These are phyloP conservation scores for Sphaerophoria rueppellii DNA, from an alignment of 2,888 invertebrate genomes.

Conservation along the genomic window DNA sequence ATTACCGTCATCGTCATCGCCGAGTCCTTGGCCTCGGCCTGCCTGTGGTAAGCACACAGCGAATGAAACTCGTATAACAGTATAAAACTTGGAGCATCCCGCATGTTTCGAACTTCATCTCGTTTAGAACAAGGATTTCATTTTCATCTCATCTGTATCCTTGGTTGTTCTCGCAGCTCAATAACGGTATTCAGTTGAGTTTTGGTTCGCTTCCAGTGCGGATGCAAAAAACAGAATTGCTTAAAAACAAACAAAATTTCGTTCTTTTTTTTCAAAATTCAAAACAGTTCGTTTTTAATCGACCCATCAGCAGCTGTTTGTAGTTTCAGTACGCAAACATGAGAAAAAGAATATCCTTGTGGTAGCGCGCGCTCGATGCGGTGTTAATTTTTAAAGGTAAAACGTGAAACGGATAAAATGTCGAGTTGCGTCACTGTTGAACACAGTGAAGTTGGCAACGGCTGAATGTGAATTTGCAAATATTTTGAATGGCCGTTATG, in stretches of 20 bases:
- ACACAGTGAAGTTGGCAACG: constrained; percentile 16
- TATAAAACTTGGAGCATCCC: constrained; percentile 21
- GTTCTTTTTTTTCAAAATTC: neutral
- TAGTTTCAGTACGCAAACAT: neutral
- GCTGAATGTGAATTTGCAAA: constrained; percentile 2
- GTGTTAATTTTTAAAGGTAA: neutral
- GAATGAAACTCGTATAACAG: constrained; percentile 15
- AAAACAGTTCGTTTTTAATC: neutral
- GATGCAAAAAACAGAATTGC: constrained; percentile 32
- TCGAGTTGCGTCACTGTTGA: constrained; percentile 14
- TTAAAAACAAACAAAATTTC: neutral
- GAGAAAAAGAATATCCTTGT: constrained; percentile 15
- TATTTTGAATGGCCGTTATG: constrained; percentile 5
- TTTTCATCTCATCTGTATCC: constrained; percentile 4
- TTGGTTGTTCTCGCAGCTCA: constrained; percentile 20
- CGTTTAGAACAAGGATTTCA: constrained; percentile 20
- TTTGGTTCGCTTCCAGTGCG: constrained; percentile 48
- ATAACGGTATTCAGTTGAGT: constrained; percentile 44
- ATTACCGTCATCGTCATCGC: neutral
- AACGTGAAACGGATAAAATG: constrained; percentile 18
- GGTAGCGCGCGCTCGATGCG: neutral
- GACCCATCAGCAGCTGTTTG: neutral
- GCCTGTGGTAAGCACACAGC: neutral
- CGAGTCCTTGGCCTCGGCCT: neutral
- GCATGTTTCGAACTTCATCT: constrained; percentile 11